Conservation (phyloP, 1,140 invertebrate species). For the Drosophila ambigua region DNA sequence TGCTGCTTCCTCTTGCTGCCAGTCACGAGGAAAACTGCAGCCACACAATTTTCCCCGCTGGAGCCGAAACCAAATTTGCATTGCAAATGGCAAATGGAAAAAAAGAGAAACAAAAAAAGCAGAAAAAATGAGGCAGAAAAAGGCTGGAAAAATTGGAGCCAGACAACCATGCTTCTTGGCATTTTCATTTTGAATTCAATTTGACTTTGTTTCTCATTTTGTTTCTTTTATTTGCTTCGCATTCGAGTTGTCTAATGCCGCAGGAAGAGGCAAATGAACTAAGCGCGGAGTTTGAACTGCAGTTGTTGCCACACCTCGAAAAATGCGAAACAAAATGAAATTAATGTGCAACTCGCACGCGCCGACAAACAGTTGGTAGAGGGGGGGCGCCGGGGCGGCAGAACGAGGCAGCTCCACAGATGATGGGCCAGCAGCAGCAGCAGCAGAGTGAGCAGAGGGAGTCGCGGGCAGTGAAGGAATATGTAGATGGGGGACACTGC, state of each 20-base stretch:
- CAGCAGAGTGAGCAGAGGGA: neutral
- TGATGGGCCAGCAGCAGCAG: too few species aligned
- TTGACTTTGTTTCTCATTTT: slow-evolving; percentile 57
- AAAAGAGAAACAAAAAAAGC: neutral
- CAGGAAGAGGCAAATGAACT: slow-evolving; percentile 76
- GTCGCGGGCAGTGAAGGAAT: too few species aligned
- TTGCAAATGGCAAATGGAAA: slow-evolving; percentile 58
- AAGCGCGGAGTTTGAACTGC: slow-evolving; percentile 78
- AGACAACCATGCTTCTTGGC: slow-evolving; percentile 70
- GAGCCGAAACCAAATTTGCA: slow-evolving; percentile 71
- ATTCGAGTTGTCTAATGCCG: slow-evolving; percentile 68
- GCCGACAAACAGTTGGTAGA: slow-evolving; percentile 44
- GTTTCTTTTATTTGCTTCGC: slow-evolving; percentile 24
- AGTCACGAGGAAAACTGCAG: slow-evolving; percentile 62
- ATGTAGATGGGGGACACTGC: too few species aligned
- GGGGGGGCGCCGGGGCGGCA: neutral
- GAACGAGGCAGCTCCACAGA: slow-evolving; percentile 2
- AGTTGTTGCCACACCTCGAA: slow-evolving; percentile 71
- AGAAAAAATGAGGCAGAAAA: slow-evolving; percentile 5
- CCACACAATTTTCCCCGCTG: slow-evolving; percentile 69
- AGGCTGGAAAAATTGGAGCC: slow-evolving; percentile 62
- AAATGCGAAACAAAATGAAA: slow-evolving; percentile 76
- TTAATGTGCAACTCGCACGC: slow-evolving; percentile 80
- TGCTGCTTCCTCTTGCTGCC: slow-evolving; percentile 1
- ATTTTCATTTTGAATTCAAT: slow-evolving; percentile 72